Conservation (phyloP, 2,113 vertebrate genomes). For the Perca fluviatilis region DNA sequence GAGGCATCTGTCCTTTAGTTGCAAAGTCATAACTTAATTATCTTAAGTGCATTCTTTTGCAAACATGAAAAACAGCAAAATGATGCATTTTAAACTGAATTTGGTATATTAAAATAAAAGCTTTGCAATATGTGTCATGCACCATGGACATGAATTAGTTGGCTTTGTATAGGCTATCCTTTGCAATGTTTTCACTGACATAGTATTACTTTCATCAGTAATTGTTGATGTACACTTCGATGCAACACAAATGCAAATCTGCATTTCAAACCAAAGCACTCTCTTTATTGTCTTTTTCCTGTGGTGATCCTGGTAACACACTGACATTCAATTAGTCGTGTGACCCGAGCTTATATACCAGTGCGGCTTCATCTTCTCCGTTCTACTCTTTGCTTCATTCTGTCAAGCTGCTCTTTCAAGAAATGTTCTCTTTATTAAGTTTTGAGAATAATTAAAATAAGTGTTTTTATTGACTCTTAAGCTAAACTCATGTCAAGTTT, state of each 20-base stretch:
- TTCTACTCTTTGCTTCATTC: conserved; percentile 45
- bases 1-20: conserved; percentile 43
- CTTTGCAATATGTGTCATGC: not conserved
- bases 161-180: conserved; percentile 12
- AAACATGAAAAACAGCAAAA: conserved; percentile 16
- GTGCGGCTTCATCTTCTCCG: conserved; percentile 31
- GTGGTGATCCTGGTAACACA: conserved; percentile 42
- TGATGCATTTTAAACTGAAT: conserved; percentile 7
- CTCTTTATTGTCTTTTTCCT: conserved; percentile 30
- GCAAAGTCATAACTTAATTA: conserved; percentile 18
- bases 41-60: conserved; percentile 13
- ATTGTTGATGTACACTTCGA: not conserved
- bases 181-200: not conserved
- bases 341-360: not conserved
- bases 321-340: conserved; percentile 28
- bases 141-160: conserved; percentile 6
- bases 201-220: not conserved
- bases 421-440: not conserved
- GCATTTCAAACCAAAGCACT: conserved; percentile 14
- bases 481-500: not conserved
- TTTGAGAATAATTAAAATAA: not conserved
- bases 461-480: not conserved
- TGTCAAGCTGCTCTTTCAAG: conserved; percentile 47
- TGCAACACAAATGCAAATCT: conserved; percentile 22
- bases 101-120: not conserved